phyloP scores from a whole-genome alignment of 35 echinoderm and acorn worm species.

The Ophiothrix spiculata region DNA sequence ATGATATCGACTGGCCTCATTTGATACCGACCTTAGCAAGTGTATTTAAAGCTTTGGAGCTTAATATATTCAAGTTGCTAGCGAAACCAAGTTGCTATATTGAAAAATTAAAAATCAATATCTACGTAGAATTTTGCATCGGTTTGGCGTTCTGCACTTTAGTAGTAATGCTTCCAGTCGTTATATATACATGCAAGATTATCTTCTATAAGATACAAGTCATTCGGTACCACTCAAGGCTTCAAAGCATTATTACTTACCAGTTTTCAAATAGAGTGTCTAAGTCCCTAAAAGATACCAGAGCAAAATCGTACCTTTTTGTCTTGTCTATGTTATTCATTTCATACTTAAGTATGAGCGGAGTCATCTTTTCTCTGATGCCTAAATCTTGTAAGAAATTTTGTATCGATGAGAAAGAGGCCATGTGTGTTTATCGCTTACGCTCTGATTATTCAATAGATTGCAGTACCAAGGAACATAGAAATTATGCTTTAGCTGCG shows the following conservation, averaged over 20 bases:
- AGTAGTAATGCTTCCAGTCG: not conserved
- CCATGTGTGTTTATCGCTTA: not conserved
- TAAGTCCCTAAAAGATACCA: not conserved
- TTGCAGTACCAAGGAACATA: not conserved
- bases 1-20: slow-evolving; percentile 20
- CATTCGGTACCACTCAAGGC: not conserved
- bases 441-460: slow-evolving; percentile 35
- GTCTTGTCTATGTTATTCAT: slow-evolving; percentile 33
- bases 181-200: not conserved
- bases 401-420: slow-evolving; percentile 13
- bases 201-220: slow-evolving; percentile 11
- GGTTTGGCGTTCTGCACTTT: not conserved
- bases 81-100: slow-evolving; percentile 30
- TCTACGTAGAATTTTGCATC: slow-evolving; percentile 24
- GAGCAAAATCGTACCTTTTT: slow-evolving; percentile 6
- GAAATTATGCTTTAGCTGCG: not conserved
- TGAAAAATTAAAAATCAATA: slow-evolving; percentile 5
- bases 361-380: slow-evolving; percentile 22
- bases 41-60: slow-evolving; percentile 12
- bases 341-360: slow-evolving; percentile 24
- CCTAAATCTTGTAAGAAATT: slow-evolving; percentile 24
- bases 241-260: not conserved
- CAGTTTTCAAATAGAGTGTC: not conserved
- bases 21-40: not conserved
- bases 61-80: slow-evolving; percentile 26